These are phyloP conservation scores for Rhea pennata DNA, from an alignment of 2,113 vertebrate species.

Conservation along the genomic window DNA sequence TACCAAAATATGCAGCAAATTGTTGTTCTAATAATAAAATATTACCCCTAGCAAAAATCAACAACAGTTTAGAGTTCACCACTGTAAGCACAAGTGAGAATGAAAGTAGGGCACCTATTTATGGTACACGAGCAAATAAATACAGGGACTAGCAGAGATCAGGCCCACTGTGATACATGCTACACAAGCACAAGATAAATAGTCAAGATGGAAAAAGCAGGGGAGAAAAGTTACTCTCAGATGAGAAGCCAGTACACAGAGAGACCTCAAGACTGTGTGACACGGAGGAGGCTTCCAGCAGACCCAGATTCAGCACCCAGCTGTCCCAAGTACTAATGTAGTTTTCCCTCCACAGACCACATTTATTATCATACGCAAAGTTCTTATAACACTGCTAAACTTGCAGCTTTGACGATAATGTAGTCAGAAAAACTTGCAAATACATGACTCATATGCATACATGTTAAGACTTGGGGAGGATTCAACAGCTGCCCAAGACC, in stretches of 20 bases:
- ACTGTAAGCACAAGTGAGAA: background rate
- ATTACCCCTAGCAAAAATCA: background rate
- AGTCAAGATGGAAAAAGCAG: background rate
- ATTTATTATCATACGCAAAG: background rate
- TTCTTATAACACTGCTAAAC: background rate
- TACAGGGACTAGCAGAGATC: background rate
- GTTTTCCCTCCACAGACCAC: background rate
- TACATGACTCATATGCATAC: background rate
- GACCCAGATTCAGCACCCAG: background rate
- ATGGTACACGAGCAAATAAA: background rate
- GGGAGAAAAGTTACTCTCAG: background rate
- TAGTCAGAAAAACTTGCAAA: background rate
- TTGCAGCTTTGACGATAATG: background rate
- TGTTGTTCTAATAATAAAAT: background rate
- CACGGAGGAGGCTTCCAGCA: background rate
- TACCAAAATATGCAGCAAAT: background rate
- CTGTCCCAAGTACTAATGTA: background rate
- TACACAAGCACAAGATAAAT: background rate
- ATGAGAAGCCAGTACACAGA: background rate
- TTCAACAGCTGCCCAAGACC: background rate
- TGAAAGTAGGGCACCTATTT: background rate
- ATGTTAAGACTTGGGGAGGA: background rate
- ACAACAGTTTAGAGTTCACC: background rate
- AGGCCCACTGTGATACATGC: background rate
- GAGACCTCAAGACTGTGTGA: background rate